phyloP scores from a whole-genome alignment of 1,140 invertebrate species.

The Pseudoatta argentina region DNA sequence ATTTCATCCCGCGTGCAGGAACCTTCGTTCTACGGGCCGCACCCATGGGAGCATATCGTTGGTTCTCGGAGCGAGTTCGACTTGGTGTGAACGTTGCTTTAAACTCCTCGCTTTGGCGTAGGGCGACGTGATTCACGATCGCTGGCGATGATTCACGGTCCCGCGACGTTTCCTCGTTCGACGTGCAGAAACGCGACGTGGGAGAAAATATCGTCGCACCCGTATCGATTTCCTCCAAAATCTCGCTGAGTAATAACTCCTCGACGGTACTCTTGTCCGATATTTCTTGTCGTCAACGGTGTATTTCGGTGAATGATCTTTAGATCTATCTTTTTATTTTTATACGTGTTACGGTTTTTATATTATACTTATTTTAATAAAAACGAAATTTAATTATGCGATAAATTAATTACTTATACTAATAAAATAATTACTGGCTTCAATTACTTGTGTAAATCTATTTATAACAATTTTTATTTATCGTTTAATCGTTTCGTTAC shows the following conservation, averaged over 20 bases:
- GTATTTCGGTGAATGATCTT: neutral
- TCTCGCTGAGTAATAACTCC: constrained; percentile 1
- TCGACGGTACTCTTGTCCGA: neutral
- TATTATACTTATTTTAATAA: neutral
- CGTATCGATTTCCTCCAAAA: constrained; percentile 48
- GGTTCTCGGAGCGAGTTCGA: constrained; percentile 12
- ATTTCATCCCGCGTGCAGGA: constrained; percentile 65
- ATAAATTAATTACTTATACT: constrained; percentile 11
- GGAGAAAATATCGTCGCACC: constrained; percentile 49
- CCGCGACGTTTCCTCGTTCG: constrained; percentile 72
- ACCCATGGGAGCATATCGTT: constrained; percentile 63
- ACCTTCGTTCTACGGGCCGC: constrained; percentile 50
- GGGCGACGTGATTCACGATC: constrained; percentile 77
- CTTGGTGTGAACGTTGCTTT: constrained; percentile 54
- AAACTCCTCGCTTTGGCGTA: constrained; percentile 60
- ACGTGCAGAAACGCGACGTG: constrained; percentile 63
- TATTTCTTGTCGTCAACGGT: neutral
- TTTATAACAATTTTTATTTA: neutral
- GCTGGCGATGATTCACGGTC: constrained; percentile 75
- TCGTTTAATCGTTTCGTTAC: neutral
- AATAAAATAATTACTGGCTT: neutral
- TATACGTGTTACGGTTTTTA: neutral
- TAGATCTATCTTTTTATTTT: neutral
- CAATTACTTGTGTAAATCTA: neutral
- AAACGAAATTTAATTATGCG: neutral